A percentile compares a stretch with the other conserved stretches of the same genome.
Conservation (phyloP, 23 tunicate genomes). For the Phallusia fumigata region DNA sequence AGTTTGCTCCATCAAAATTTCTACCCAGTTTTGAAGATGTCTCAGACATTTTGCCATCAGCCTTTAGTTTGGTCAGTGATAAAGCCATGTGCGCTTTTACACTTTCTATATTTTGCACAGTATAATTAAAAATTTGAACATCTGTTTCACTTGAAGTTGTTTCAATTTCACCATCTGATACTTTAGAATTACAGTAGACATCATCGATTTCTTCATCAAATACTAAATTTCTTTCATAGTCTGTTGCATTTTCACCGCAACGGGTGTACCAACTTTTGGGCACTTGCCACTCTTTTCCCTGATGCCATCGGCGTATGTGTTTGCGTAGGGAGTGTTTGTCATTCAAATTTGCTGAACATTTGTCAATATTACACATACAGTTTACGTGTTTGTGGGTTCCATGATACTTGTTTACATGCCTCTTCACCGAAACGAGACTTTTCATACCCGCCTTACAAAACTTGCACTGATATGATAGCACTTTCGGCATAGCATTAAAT, state of each 20-base stretch:
- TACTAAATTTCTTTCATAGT: neutral
- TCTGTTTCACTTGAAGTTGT: neutral
- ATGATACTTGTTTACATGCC: too few relatives aligned
- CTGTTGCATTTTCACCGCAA: neutral
- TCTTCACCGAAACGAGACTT: too few relatives aligned
- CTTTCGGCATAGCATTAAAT: too few relatives aligned
- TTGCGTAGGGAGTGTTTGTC: too few relatives aligned
- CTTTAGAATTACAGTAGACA: neutral
- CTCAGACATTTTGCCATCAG: neutral
- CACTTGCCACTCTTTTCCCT: neutral
- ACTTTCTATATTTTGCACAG: neutral
- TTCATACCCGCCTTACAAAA: too few relatives aligned
- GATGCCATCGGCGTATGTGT: too few relatives aligned
- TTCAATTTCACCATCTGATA: neutral
- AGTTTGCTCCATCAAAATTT: neutral
- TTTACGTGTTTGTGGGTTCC: too few relatives aligned
- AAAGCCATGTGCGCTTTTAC: neutral
- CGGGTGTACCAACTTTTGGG: neutral
- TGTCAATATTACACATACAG: too few relatives aligned
- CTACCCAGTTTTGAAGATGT: neutral
- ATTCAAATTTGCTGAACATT: too few relatives aligned
- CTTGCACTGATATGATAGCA: too few relatives aligned
- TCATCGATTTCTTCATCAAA: neutral
- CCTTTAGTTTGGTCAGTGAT: neutral
- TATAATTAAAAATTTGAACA: neutral